These are phyloP conservation scores for Stenchaetothrips biformis DNA, from an alignment of 2,888 invertebrate genomes.

Conservation along the genomic window DNA sequence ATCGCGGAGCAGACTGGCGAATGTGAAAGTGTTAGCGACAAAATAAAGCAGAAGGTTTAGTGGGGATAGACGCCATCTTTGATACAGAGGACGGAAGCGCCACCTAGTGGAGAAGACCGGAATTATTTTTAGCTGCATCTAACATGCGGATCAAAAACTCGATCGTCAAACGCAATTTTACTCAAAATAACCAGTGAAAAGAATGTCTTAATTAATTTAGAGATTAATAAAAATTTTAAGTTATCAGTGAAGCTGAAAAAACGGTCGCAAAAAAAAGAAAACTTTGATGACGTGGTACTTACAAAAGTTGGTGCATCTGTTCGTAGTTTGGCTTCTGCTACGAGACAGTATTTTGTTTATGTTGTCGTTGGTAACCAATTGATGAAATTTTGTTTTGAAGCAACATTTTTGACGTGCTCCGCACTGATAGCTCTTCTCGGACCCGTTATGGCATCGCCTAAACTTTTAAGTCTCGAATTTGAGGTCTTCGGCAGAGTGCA, in stretches of 20 bases:
- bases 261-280: no score
- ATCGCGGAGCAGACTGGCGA: conserved; percentile 36
- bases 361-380: neutral
- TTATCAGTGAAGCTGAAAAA: no score
- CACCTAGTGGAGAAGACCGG: neutral
- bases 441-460: conserved; percentile 37
- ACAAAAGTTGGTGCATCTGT: conserved; percentile 36
- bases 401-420: neutral
- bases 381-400: neutral
- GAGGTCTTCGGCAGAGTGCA: conserved; percentile 47
- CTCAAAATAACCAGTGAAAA: no score
- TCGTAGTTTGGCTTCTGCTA: conserved; percentile 33
- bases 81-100: neutral
- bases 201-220: no score
- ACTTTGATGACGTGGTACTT: neutral
- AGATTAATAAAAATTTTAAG: no score
- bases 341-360: conserved; percentile 9
- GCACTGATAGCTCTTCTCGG: neutral
- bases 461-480: conserved; percentile 44
- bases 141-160: neutral
- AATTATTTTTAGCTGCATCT: neutral
- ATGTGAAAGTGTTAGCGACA: conserved; percentile 34
- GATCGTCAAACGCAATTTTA: no score
- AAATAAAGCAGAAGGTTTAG: conserved; percentile 25
- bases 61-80: conserved; percentile 13